Evolutionary conservation across 2,888 invertebrate genomes (phyloP).

Genomic region (Meteorus cinctellus): DNA sequence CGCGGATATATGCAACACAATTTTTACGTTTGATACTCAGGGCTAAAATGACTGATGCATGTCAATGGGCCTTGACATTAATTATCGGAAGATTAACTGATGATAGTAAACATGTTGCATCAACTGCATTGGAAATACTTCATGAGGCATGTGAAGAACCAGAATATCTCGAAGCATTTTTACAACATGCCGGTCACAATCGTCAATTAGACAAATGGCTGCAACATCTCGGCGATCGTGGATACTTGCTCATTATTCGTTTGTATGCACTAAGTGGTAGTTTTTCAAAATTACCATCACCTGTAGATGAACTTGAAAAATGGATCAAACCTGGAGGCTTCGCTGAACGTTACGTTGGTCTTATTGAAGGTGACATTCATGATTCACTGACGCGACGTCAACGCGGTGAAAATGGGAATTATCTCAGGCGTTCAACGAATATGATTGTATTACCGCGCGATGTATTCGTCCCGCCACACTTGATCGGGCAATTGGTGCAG

Average conservation of each 20-base stretch:
- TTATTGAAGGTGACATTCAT: constrained; percentile 92
- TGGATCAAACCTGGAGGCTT: constrained; percentile 69
- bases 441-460: constrained; percentile 76
- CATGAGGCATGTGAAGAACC: constrained; percentile 94
- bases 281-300: constrained; percentile 73
- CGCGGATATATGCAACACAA: constrained; percentile 91
- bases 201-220: constrained; percentile 72
- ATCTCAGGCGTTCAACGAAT: constrained; percentile 80
- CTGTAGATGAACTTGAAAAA: constrained; percentile 68
- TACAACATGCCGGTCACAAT: constrained; percentile 59
- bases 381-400: constrained; percentile 90
- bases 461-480: constrained; percentile 81
- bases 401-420: constrained; percentile 85
- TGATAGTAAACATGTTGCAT: constrained; percentile 84
- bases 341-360: constrained; percentile 83
- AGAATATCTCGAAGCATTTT: constrained; percentile 64
- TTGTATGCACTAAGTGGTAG: constrained; percentile 75
- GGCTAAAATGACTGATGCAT: constrained; percentile 83
- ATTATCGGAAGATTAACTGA: constrained; percentile 91
- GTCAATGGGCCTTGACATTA: constrained; percentile 90
- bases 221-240: constrained; percentile 76
- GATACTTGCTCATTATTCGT: constrained; percentile 75
- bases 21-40: constrained; percentile 91
- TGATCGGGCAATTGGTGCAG: constrained; percentile 88
- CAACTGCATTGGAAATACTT: constrained; percentile 86